phyloP scores from a whole-genome alignment of 2,113 vertebrate genomes.

The Trogon melanurus region DNA sequence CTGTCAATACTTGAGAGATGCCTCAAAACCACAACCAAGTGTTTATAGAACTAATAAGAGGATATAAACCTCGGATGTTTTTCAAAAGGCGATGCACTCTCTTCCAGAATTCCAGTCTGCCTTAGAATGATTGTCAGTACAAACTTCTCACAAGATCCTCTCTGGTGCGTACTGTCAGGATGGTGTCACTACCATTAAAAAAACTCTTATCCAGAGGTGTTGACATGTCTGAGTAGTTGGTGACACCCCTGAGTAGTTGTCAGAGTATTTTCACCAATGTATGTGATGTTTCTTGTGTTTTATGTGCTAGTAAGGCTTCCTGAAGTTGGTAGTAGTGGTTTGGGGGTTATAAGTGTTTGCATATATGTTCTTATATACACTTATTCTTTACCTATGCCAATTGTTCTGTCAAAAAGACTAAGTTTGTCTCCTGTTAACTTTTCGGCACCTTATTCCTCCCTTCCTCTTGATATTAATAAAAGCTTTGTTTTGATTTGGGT shows the following conservation, averaged over 20 bases:
- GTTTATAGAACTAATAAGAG: background rate
- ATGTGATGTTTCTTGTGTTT: background rate
- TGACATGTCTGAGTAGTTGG: background rate
- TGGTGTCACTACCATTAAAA: background rate
- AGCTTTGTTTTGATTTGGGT: background rate
- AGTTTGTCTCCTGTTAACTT: background rate
- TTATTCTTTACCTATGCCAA: background rate
- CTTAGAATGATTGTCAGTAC: background rate
- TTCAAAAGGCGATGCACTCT: background rate
- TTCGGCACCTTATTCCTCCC: background rate
- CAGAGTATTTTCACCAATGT: background rate
- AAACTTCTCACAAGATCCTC: background rate
- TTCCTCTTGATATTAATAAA: background rate
- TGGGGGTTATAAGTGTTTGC: background rate
- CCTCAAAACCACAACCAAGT: background rate
- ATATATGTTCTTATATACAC: background rate
- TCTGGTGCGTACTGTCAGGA: background rate
- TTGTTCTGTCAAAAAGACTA: background rate
- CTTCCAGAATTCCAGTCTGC: background rate
- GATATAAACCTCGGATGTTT: background rate
- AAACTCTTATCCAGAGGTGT: background rate
- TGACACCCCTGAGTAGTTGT: background rate
- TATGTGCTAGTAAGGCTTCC: background rate
- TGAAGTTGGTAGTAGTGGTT: background rate
- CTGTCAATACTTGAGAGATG: background rate